A percentile compares a stretch with the other conserved stretches of the same genome.
These are phyloP conservation scores for Timandra comae DNA, from an alignment of 2,888 invertebrate genomes.

Conservation along the genomic window DNA sequence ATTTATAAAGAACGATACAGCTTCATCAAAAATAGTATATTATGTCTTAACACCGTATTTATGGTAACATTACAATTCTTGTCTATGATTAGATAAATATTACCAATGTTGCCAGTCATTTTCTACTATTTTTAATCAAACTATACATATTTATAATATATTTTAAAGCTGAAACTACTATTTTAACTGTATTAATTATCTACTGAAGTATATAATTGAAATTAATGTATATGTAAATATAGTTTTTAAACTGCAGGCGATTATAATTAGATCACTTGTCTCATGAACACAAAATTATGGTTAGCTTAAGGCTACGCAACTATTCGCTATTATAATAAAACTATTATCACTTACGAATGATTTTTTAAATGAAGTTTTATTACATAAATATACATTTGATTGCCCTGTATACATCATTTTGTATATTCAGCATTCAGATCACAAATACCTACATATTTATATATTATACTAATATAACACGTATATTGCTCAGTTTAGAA, in stretches of 20 bases:
- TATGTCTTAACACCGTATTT: too few relatives aligned
- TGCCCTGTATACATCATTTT: constrained; percentile 47
- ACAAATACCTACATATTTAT: constrained; percentile 35
- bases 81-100: too few relatives aligned
- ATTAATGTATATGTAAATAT: constrained; percentile 32
- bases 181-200: too few relatives aligned
- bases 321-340: constrained; percentile 29
- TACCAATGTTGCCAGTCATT: too few relatives aligned
- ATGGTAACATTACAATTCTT: too few relatives aligned
- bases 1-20: too few relatives aligned
- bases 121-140: too few relatives aligned
- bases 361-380: constrained; percentile 24
- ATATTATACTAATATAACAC: constrained; percentile 20
- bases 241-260: constrained; percentile 33
- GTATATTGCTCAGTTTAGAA: constrained; percentile 49
- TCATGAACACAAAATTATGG: constrained; percentile 53
- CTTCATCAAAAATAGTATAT: too few relatives aligned
- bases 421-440: constrained; percentile 42
- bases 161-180: too few relatives aligned
- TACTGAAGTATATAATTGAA: too few relatives aligned
- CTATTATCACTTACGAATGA: constrained; percentile 33
- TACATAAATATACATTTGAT: constrained; percentile 45
- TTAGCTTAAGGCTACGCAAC: constrained; percentile 49
- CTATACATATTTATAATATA: too few relatives aligned
- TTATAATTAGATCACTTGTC: constrained; percentile 41